phyloP scores from a whole-genome alignment of 2,113 vertebrate species.

The Elephas maximus region DNA sequence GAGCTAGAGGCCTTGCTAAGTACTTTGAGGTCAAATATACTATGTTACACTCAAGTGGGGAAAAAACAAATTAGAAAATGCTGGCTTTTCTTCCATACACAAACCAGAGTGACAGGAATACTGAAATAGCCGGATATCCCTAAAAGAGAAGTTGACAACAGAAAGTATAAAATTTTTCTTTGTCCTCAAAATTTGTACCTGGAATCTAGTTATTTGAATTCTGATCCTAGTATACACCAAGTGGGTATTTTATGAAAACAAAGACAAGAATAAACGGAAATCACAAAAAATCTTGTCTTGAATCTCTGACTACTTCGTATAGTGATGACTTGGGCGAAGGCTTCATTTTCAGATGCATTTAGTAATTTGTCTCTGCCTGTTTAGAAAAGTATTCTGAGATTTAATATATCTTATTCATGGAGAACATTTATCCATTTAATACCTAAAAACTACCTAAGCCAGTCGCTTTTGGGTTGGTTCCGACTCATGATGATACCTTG shows the following conservation, averaged over 20 bases:
- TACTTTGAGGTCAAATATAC: background rate
- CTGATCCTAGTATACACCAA: slow-evolving; percentile 67
- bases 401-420: background rate
- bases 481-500: background rate
- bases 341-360: background rate
- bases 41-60: background rate
- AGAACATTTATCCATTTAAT: background rate
- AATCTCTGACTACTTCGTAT: background rate
- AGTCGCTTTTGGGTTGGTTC: background rate
- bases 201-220: slow-evolving; percentile 69
- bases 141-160: background rate
- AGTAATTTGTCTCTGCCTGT: background rate
- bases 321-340: background rate
- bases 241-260: slow-evolving; percentile 70
- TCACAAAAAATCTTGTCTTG: background rate
- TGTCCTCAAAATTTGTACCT: slow-evolving; percentile 69
- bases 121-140: background rate
- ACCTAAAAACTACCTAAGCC: background rate
- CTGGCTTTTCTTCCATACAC: background rate
- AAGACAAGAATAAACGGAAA: slow-evolving; percentile 48
- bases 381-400: background rate
- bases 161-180: slow-evolving; percentile 33
- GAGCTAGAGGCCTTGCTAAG: background rate
- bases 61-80: background rate
- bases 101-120: background rate